These are phyloP conservation scores for Adelges cooleyi DNA, from an alignment of 1,140 invertebrate species.

Conservation along the genomic window DNA sequence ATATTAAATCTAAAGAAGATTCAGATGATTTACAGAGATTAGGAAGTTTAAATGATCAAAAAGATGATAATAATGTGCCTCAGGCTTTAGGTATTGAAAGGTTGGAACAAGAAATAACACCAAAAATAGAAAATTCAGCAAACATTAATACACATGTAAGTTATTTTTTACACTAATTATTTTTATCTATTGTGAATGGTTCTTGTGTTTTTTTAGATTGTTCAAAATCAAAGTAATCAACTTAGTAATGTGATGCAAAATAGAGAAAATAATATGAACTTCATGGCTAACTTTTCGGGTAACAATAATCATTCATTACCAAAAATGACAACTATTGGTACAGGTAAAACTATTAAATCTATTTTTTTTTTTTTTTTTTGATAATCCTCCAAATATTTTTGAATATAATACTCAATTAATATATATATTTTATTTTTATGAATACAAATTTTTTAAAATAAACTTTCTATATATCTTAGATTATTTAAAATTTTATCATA, in stretches of 20 bases:
- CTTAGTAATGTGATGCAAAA: slow-evolving; percentile 11
- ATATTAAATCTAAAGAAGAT: slow-evolving; percentile 18
- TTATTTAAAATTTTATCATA: too few species aligned
- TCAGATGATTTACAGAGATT: slow-evolving; percentile 13
- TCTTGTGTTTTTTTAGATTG: slow-evolving; percentile 11
- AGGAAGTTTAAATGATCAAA: neutral
- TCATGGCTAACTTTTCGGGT: slow-evolving; percentile 8
- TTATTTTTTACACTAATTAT: too few species aligned
- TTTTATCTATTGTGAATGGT: too few species aligned
- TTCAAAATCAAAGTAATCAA: slow-evolving; percentile 22
- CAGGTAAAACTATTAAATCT: slow-evolving; percentile 3
- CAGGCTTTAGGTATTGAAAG: slow-evolving; percentile 19
- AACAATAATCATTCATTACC: neutral
- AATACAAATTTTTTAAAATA: too few species aligned
- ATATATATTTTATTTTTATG: too few species aligned
- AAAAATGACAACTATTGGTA: slow-evolving; percentile 11
- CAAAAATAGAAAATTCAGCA: slow-evolving; percentile 7
- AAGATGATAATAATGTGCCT: slow-evolving; percentile 14
- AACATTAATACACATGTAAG: slow-evolving; percentile 15
- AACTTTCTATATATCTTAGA: too few species aligned
- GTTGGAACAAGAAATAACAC: slow-evolving; percentile 20
- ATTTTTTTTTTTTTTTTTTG: too few species aligned
- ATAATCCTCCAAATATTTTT: too few species aligned
- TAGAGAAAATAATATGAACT: slow-evolving; percentile 17
- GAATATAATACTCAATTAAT: too few species aligned